Evolutionary conservation across 1,140 invertebrate genomes (phyloP).

Genomic region (Nylanderia fulva): DNA sequence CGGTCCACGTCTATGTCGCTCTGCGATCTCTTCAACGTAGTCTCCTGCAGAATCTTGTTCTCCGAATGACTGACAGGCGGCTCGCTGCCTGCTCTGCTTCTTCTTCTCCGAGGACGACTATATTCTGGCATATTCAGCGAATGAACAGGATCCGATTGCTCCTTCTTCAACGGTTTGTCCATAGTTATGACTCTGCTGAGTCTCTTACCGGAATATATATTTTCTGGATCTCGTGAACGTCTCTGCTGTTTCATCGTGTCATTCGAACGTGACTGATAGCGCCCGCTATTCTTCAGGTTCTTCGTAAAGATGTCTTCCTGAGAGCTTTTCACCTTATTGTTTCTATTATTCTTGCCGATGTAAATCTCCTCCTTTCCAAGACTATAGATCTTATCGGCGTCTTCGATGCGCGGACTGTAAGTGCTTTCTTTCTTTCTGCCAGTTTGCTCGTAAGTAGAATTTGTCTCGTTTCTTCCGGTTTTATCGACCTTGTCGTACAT

Average conservation of each 20-base stretch:
- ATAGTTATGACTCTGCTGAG: constrained; percentile 72
- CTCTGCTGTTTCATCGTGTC: constrained; percentile 46
- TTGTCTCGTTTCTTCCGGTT: constrained; percentile 64
- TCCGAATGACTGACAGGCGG: constrained; percentile 82
- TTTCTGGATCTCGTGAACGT: constrained; percentile 62
- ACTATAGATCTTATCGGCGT: constrained; percentile 82
- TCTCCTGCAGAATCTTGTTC: constrained; percentile 83
- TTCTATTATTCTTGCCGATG: constrained; percentile 67
- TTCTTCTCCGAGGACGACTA: constrained; percentile 69
- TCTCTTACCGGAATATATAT: constrained; percentile 43
- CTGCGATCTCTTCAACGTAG: constrained; percentile 86
- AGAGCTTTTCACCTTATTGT: constrained; percentile 13
- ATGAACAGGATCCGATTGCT: constrained; percentile 23
- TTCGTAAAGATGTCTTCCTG: constrained; percentile 73
- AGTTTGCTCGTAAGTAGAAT: constrained; percentile 73
- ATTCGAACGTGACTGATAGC: background rate
- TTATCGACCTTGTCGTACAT: constrained; percentile 65
- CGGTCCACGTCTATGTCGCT: constrained; percentile 85
- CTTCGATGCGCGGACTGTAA: constrained; percentile 79
- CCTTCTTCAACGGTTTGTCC: constrained; percentile 72
- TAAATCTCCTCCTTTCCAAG: constrained; percentile 73
- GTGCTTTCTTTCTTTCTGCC: constrained; percentile 63
- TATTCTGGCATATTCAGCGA: constrained; percentile 50
- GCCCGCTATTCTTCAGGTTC: constrained; percentile 46
- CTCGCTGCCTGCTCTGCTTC: constrained; percentile 83